phyloP scores from a whole-genome alignment of 1,140 invertebrate species.

The Camponotus floridanus region DNA sequence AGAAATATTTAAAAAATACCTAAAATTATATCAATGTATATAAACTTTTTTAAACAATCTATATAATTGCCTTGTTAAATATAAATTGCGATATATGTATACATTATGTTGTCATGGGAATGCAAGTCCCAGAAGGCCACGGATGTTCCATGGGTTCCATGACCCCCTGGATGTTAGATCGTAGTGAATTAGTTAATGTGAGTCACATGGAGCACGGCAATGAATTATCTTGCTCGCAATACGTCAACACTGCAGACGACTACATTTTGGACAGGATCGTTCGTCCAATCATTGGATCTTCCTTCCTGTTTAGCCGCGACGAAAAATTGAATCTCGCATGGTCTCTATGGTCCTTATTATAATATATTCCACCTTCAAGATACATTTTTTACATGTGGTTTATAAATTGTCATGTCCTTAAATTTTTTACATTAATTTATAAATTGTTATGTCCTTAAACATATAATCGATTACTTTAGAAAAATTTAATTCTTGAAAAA shows the following conservation, averaged over 20 bases:
- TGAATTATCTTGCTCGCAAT: constrained; percentile 73
- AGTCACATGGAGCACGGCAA: constrained; percentile 72
- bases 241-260: constrained; percentile 70
- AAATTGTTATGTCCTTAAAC: background rate
- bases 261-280: constrained; percentile 78
- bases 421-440: background rate
- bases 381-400: background rate
- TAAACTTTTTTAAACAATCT: too few relatives aligned
- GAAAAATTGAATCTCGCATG: background rate
- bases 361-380: background rate
- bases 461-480: too few relatives aligned
- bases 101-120: constrained; percentile 32
- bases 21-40: background rate
- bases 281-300: constrained; percentile 76
- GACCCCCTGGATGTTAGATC: constrained; percentile 77
- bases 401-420: background rate
- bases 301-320: constrained; percentile 72
- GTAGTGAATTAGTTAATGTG: constrained; percentile 81
- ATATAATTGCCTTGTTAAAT: too few relatives aligned
- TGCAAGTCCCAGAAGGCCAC: constrained; percentile 44
- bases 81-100: too few relatives aligned
- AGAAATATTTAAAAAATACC: constrained; percentile 3
- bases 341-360: background rate
- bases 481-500: background rate
- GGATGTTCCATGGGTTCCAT: constrained; percentile 80